Evolutionary conservation across 1,140 invertebrate species (phyloP), one percentile per base, ranked within the genome.

Genomic region (Meteorus sp.): DNA sequence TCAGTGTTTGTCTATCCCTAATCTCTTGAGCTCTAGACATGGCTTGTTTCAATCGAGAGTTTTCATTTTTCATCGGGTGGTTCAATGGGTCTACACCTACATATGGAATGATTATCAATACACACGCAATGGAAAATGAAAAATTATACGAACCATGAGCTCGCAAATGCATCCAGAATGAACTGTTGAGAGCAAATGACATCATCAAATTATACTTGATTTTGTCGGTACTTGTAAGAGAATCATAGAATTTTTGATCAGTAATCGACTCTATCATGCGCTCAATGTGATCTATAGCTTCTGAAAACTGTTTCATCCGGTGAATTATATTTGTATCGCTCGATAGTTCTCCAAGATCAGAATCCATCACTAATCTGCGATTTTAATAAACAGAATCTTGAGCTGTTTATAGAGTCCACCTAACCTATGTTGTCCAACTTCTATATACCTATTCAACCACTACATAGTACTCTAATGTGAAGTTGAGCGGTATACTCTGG

Each of bases 151-250:
- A 62, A 72, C 81, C 81, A 70, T 79, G 70, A 27, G 73, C 63
- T 45, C 76, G 69, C 17, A 81, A 52, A 56, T 81, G 79, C 77
- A 82, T 77, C 81, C 81, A 83, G 65, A 81, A 82, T 13, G 82
- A 66, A 62, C 77, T 76, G 27, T 81, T 82, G 1, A 82, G 41
- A 57, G 73, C 63, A 56, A 79, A 83, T 6, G 81, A 79, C 65
- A 82, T 70, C 11, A 82, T 63, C 19, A 81, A 65, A 67, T 82
- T 79, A 51, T 74, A 78, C 41, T 81, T 75, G 8, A 81, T 75
- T 74, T 81, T 81, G 11, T 82, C 72, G 15, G 63, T 9, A 43
- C 75, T 72, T 13, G 72, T 68, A 5, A 83, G 62, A 27, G 73
- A 69, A 0, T 77, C 74, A 59, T 80, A 82, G 29, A 76, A 61